Evolutionary conservation across 2,888 invertebrate species (phyloP).

Genomic region (Andricus curvator): DNA sequence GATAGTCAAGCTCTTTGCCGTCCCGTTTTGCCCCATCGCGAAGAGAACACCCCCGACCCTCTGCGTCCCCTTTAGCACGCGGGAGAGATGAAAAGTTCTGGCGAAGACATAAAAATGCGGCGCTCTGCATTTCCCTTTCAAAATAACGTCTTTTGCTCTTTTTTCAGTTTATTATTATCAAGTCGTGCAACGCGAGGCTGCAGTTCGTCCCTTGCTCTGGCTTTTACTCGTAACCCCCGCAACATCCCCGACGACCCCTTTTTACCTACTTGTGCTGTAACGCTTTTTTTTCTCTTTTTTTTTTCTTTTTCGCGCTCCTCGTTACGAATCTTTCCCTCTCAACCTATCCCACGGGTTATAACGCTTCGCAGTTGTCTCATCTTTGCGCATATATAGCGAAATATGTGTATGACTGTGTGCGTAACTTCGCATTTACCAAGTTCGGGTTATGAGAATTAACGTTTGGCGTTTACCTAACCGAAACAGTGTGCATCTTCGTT

Average conservation of each 20-base stretch:
- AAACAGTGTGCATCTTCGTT: slow-evolving; percentile 46
- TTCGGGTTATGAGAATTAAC: slow-evolving; percentile 59
- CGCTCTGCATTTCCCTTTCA: slow-evolving; percentile 78
- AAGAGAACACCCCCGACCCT: slow-evolving; percentile 40
- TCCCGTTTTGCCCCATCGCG: slow-evolving; percentile 50
- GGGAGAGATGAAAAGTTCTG: slow-evolving; percentile 72
- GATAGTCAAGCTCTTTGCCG: slow-evolving; percentile 47
- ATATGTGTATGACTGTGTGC: slow-evolving; percentile 59
- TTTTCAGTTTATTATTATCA: slow-evolving; percentile 78
- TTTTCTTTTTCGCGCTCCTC: slow-evolving; percentile 40
- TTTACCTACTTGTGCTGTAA: slow-evolving; percentile 39
- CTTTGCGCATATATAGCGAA: slow-evolving; percentile 48
- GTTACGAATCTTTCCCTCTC: slow-evolving; percentile 45
- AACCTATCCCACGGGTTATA: slow-evolving; percentile 57
- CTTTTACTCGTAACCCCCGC: slow-evolving; percentile 47
- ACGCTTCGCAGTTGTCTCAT: slow-evolving; percentile 51
- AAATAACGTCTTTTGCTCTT: slow-evolving; percentile 76
- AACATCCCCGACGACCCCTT: slow-evolving; percentile 42
- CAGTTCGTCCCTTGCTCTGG: slow-evolving; percentile 51
- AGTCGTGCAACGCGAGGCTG: slow-evolving; percentile 66
- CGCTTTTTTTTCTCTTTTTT: not conserved
- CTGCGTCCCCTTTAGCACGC: slow-evolving; percentile 60
- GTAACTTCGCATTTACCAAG: slow-evolving; percentile 68
- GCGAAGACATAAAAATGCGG: slow-evolving; percentile 78
- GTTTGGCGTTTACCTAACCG: slow-evolving; percentile 49